Conservation (phyloP, 2,888 invertebrate species). For the Sesia bembeciformis region DNA sequence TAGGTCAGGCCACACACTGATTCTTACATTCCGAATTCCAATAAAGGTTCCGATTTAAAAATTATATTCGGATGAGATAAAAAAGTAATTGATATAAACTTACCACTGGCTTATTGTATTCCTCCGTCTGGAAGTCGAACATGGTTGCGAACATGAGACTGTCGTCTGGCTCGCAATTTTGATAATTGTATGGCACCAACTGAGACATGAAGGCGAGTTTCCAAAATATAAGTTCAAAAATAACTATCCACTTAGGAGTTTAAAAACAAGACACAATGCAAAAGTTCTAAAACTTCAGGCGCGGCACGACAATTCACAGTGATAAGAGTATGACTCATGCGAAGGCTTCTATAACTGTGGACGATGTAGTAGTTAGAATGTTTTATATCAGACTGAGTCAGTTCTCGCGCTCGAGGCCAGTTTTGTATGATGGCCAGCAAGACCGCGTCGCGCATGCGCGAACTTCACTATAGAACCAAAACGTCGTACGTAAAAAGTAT, state of each 20-base stretch:
- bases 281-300: constrained; percentile 37
- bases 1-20: too few species aligned
- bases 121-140: constrained; percentile 69
- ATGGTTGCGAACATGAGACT: constrained; percentile 72
- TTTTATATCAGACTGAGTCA: constrained; percentile 70
- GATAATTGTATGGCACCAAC: constrained; percentile 73
- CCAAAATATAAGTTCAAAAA: constrained; percentile 42
- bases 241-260: constrained; percentile 30
- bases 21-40: too few species aligned
- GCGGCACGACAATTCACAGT: constrained; percentile 44
- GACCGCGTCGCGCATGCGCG: constrained; percentile 60
- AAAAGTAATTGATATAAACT: constrained; percentile 21
- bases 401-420: constrained; percentile 54
- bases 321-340: constrained; percentile 66
- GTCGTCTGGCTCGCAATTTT: constrained; percentile 68
- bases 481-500: constrained; percentile 42
- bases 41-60: too few species aligned
- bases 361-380: constrained; percentile 63
- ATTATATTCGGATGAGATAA: too few species aligned
- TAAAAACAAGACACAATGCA: constrained; percentile 20
- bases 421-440: constrained; percentile 55
- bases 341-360: constrained; percentile 38
- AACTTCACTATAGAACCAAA: constrained; percentile 24
- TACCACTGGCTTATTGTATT: constrained; percentile 59
- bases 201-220: constrained; percentile 75